phyloP scores from a whole-genome alignment of 2,797 vertebrate genomes.

The Picus viridis region DNA sequence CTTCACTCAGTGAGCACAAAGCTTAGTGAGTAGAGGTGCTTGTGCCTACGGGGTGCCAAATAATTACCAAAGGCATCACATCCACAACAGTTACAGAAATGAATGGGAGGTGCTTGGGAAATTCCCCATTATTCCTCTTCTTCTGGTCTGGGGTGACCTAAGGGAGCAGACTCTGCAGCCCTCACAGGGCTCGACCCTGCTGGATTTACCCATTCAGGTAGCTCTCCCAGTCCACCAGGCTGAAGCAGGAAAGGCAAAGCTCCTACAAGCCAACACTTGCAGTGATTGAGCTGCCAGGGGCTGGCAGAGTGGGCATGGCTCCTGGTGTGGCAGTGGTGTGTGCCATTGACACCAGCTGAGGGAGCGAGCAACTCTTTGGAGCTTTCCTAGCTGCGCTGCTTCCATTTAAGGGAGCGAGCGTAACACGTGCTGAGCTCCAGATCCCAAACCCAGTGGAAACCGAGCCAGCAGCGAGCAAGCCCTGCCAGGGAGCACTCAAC shows the following conservation, averaged over 20 bases:
- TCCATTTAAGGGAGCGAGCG: slow-evolving; percentile 28
- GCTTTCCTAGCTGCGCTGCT: not conserved
- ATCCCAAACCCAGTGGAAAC: not conserved
- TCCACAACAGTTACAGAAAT: not conserved
- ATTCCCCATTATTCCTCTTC: not conserved
- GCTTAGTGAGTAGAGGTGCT: not conserved
- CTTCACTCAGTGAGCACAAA: not conserved
- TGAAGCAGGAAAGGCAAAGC: not conserved
- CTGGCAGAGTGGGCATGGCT: not conserved
- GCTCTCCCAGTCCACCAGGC: not conserved
- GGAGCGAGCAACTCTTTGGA: not conserved
- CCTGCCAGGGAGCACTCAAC: not conserved
- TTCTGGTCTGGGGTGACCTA: not conserved
- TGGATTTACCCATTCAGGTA: not conserved
- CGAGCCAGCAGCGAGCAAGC: not conserved
- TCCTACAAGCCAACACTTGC: not conserved
- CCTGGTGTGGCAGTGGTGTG: fast-evolving
- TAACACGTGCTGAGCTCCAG: not conserved
- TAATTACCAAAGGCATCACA: not conserved
- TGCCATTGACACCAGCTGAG: not conserved
- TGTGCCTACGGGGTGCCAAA: not conserved
- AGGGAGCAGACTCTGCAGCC: not conserved
- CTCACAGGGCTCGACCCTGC: not conserved
- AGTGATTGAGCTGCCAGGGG: not conserved
- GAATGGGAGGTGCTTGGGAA: not conserved